Evolutionary conservation across 1,140 invertebrate species (phyloP).

Genomic region (Sarcophaga peregrina): DNA sequence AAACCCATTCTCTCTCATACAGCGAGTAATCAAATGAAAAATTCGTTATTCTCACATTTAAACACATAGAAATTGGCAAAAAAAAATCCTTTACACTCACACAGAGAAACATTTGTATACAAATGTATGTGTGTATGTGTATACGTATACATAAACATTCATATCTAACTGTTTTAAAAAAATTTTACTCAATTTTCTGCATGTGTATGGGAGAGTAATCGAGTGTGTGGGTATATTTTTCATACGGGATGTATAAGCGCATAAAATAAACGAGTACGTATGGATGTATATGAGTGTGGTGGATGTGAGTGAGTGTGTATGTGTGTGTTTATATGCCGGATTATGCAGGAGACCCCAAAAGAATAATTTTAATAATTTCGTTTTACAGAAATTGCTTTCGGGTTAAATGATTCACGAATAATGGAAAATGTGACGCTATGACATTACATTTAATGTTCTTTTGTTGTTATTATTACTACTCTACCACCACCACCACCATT

Average conservation of each 20-base stretch:
- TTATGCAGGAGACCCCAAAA: slow-evolving; percentile 21
- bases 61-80: not conserved
- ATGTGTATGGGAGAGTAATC: not conserved
- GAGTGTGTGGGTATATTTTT: not conserved
- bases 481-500: no score
- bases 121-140: no score
- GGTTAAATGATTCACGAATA: slow-evolving; percentile 43
- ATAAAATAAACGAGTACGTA: no score
- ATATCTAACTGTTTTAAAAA: not conserved
- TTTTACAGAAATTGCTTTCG: slow-evolving; percentile 43
- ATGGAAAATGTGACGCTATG: slow-evolving; percentile 40
- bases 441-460: slow-evolving; percentile 35
- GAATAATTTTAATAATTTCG: slow-evolving; percentile 43
- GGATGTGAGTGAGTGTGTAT: not conserved
- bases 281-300: no score
- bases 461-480: slow-evolving; percentile 17
- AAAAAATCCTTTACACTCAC: not conserved
- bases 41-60: not conserved
- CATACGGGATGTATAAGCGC: no score
- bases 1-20: not conserved
- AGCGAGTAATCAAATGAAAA: not conserved
- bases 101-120: no score
- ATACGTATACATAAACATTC: not conserved
- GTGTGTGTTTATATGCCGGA: not conserved
- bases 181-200: not conserved